Percentiles rank a stretch among this genome's conserved stretches.
These are phyloP conservation scores for Aphrocallistes beatrix DNA, from an alignment of 37 sponge, comb jelly and placozoan species.

Conservation along the genomic window DNA sequence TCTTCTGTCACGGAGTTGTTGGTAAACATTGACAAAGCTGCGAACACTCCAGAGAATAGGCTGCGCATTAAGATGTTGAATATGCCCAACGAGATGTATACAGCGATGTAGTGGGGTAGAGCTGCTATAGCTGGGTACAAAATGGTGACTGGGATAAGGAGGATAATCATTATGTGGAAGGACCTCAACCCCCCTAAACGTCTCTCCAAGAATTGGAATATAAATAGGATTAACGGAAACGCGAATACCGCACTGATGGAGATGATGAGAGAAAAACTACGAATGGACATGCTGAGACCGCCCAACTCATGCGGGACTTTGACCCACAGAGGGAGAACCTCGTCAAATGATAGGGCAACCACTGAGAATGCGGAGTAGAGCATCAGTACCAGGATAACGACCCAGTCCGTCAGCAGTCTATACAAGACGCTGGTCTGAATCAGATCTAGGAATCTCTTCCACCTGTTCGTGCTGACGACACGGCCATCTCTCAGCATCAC, in stretches of 20 bases:
- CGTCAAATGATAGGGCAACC: background rate
- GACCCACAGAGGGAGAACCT: background rate
- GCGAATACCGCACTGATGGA: background rate
- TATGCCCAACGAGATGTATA: background rate
- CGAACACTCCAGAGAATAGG: constrained; percentile 22
- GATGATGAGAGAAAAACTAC: background rate
- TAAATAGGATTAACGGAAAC: background rate
- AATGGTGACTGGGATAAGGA: background rate
- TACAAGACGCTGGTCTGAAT: too few relatives aligned
- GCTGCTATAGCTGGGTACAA: background rate
- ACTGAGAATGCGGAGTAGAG: background rate
- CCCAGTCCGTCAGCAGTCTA: too few relatives aligned
- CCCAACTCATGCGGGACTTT: background rate
- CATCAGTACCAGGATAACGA: background rate
- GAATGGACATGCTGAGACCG: background rate
- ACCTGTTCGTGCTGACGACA: background rate
- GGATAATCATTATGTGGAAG: background rate
- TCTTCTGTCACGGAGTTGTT: constrained; percentile 68
- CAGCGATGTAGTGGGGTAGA: background rate
- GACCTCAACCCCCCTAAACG: background rate
- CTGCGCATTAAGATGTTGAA: constrained; percentile 17
- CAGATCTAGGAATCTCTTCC: background rate
- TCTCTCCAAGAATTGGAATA: background rate
- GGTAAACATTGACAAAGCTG: constrained; percentile 36
- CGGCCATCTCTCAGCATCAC: background rate